These are phyloP conservation scores for Tyrophagus putrescentiae DNA, from an alignment of 1,140 invertebrate species.

Conservation along the genomic window DNA sequence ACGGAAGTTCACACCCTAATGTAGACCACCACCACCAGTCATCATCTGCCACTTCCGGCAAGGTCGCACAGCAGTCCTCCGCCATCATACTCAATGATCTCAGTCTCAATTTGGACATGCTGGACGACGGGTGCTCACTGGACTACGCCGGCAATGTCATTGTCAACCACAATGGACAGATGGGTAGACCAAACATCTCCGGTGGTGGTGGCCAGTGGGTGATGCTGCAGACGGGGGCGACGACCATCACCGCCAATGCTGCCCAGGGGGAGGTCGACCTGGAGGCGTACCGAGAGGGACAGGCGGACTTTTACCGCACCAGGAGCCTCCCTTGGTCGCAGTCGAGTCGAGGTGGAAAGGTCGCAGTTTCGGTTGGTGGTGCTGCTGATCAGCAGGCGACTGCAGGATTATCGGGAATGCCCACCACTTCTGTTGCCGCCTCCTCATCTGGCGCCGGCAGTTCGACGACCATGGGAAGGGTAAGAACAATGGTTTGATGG, in stretches of 20 bases:
- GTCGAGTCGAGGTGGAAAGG: neutral
- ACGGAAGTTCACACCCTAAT: too few species aligned
- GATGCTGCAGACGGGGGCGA: neutral
- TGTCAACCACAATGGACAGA: too few species aligned
- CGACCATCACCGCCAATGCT: too few species aligned
- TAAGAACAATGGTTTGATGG: conserved; percentile 1
- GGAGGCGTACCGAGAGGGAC: neutral
- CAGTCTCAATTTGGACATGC: conserved; percentile 3
- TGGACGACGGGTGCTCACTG: neutral
- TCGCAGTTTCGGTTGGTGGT: neutral
- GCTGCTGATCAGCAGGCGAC: neutral
- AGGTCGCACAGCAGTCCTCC: too few species aligned
- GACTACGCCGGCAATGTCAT: neutral
- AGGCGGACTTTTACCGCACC: neutral
- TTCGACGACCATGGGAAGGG: conserved; percentile 6
- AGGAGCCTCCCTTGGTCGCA: conserved; percentile 1
- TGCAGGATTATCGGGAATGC: neutral
- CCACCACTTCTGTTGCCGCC: neutral
- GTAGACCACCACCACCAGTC: neutral
- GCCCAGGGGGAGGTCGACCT: neutral
- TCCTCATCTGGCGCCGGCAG: neutral
- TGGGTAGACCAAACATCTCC: too few species aligned
- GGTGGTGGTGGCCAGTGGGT: conserved; percentile 1
- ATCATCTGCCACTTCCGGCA: neutral
- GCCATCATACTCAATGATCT: conserved; percentile 2